phyloP scores from a whole-genome alignment of 2,888 invertebrate genomes.

The Ctena decussata region DNA sequence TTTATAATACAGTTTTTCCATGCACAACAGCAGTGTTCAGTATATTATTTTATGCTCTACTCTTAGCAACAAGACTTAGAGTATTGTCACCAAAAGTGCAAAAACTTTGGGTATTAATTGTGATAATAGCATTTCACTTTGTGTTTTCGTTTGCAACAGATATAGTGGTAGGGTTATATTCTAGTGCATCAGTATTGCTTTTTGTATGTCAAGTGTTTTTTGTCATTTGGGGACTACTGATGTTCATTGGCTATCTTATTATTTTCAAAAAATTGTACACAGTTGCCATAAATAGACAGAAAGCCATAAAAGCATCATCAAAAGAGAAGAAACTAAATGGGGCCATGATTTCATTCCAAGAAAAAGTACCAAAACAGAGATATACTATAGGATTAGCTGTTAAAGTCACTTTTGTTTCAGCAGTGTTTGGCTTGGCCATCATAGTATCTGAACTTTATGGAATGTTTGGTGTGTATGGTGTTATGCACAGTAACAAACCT shows the following conservation, averaged over 20 bases:
- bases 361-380: slow-evolving; percentile 67
- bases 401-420: slow-evolving; percentile 95
- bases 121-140: slow-evolving; percentile 93
- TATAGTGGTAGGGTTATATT: slow-evolving; percentile 88
- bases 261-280: slow-evolving; percentile 83
- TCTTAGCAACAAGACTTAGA: slow-evolving; percentile 91
- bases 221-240: slow-evolving; percentile 93
- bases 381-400: slow-evolving; percentile 93
- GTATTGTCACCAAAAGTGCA: slow-evolving; percentile 89
- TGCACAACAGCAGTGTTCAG: slow-evolving; percentile 96
- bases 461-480: slow-evolving; percentile 89
- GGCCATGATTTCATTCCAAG: slow-evolving; percentile 31
- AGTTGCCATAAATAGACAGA: slow-evolving; percentile 83
- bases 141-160: slow-evolving; percentile 94
- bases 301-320: slow-evolving; percentile 67
- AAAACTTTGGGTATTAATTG: slow-evolving; percentile 92
- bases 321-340: slow-evolving; percentile 35
- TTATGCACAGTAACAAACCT: slow-evolving; percentile 85
- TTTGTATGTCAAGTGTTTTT: slow-evolving; percentile 92
- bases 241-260: slow-evolving; percentile 93
- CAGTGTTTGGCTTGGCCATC: slow-evolving; percentile 93
- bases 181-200: slow-evolving; percentile 77
- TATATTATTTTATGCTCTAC: slow-evolving; percentile 94
- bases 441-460: slow-evolving; percentile 95
- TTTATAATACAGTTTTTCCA: slow-evolving; percentile 95